These are phyloP conservation scores for Dendroctonus valens DNA, from an alignment of 1,140 invertebrate genomes.

Conservation along the genomic window DNA sequence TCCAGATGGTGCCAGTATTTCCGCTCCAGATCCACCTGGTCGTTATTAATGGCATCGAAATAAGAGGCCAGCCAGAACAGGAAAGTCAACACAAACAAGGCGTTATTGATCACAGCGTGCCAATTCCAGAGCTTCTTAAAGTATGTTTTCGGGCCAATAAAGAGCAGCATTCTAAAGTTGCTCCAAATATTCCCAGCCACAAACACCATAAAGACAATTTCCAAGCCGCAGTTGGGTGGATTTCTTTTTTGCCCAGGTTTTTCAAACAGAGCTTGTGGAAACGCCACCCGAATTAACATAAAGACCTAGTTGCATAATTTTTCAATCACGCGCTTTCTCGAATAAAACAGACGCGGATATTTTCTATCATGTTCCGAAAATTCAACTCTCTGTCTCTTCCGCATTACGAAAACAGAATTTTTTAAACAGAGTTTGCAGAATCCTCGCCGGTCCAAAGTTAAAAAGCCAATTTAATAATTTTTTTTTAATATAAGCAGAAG, in stretches of 20 bases:
- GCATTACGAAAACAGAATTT: too few relatives aligned
- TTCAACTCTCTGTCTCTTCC: too few relatives aligned
- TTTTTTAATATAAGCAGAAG: too few relatives aligned
- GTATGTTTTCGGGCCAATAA: constrained; percentile 54
- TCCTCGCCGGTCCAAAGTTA: too few relatives aligned
- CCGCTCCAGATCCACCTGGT: constrained; percentile 55
- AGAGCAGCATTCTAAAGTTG: constrained; percentile 53
- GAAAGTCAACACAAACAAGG: constrained; percentile 54
- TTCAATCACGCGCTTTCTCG: too few relatives aligned
- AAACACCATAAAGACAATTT: constrained; percentile 52
- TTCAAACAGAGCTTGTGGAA: constrained; percentile 38
- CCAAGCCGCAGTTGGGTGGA: constrained; percentile 55
- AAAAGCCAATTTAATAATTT: too few relatives aligned
- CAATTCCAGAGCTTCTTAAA: constrained; percentile 57
- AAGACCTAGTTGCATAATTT: too few relatives aligned
- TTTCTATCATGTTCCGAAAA: too few relatives aligned
- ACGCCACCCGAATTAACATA: too few relatives aligned
- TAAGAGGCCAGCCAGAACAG: constrained; percentile 55
- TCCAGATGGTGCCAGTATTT: constrained; percentile 71
- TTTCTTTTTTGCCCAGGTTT: constrained; percentile 55
- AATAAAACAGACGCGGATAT: too few relatives aligned
- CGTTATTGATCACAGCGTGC: constrained; percentile 52
- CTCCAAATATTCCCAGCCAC: constrained; percentile 53
- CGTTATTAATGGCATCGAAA: constrained; percentile 50
- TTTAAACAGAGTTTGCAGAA: too few relatives aligned